Conservation (phyloP, 35 echinoderm and acorn worm genomes). For the Nesometra sesokonis region DNA sequence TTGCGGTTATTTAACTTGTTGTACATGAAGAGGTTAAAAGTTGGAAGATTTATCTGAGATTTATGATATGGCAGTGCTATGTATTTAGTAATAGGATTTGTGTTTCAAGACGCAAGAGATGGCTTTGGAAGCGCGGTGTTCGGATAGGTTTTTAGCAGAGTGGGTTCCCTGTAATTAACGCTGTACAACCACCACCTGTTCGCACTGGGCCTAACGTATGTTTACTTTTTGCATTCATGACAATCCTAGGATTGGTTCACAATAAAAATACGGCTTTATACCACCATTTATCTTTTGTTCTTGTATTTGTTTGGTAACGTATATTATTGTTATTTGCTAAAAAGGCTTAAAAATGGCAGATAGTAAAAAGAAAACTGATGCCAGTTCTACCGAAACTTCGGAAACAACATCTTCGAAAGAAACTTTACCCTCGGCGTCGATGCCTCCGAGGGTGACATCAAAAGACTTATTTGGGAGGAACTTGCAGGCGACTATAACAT, state of each 20-base stretch:
- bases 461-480: conserved; percentile 50
- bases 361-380: background rate
- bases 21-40: background rate
- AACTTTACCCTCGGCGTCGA: background rate
- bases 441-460: conserved; percentile 10
- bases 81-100: too few relatives aligned
- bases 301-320: too few relatives aligned
- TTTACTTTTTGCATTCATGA: background rate
- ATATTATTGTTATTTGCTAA: background rate
- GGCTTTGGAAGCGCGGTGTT: background rate
- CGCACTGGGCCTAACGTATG: background rate
- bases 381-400: background rate
- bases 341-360: background rate
- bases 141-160: background rate
- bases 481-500: conserved; percentile 80
- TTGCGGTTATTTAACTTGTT: background rate
- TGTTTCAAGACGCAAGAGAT: background rate
- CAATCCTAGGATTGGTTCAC: background rate
- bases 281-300: background rate
- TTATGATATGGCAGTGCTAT: background rate
- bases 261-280: too few relatives aligned
- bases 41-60: background rate
- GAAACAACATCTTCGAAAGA: background rate
- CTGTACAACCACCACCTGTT: background rate
- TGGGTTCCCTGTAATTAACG: background rate